Base-by-base conservation (phyloP, 2,113 vertebrate genomes). In the Oriolus oriolus region DNA sequence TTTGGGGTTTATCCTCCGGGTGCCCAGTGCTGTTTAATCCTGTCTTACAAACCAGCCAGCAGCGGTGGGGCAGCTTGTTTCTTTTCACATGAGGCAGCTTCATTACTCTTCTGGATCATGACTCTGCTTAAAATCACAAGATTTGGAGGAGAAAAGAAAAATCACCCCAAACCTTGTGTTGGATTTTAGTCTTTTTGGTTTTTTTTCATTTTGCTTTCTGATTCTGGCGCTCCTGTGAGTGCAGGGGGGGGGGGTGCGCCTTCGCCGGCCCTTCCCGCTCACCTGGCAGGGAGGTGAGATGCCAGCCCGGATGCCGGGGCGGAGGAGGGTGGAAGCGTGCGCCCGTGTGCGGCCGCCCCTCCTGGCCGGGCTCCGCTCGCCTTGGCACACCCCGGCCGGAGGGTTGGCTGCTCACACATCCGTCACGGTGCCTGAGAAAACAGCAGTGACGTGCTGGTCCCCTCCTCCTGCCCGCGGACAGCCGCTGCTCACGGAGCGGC, bases 261-360 rank as follows among this genome's bases (percentile, higher is more conserved):
- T 26, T n/a, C 0, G 0, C 35, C 0, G 0, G 31, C n/a, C 27
- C 19, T 57, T 85, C 42, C 47, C 2, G 2, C 37, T 75, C 39
- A 26, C 42, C 57, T 37, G 79, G 35, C 61, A 11, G 52, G 45
- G 23, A 57, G 59, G 47, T 0, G 27, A 42, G 64, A 13, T 54
- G 44, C 61, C 68, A 26, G 15, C 37, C 53, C 0, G 0, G 10
- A 24, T 56, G 69, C 35, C 13, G 0, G 4, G 3, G 35, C 73
- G 3, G 2, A 6, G 22, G 44, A 39, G 3, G 10, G 22, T 27
- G 53, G 21, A 15, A 44, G 56, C 15, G 6, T 6, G 10, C 3
- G 3, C 53, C 74, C 64, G 39, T 56, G 3, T 4, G 45, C 47
- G 2, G 75, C 79, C 64, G 42, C 61, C 4, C 52, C 47, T 26